phyloP scores from a whole-genome alignment of 2,113 vertebrate genomes.

The Ardeotis arabs region DNA sequence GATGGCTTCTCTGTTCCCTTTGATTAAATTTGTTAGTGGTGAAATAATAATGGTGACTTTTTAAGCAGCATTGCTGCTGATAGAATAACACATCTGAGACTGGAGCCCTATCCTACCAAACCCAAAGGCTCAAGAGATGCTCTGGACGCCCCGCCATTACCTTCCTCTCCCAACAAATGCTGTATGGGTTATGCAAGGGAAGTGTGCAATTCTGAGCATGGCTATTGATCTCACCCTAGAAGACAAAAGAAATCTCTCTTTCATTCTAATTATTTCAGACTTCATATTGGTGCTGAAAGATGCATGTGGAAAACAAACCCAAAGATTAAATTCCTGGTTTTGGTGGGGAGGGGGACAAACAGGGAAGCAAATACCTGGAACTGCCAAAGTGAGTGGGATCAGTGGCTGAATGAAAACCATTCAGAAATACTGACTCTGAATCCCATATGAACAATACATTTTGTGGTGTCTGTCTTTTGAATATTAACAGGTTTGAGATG shows the following conservation, averaged over 20 bases:
- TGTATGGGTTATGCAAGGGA: background rate
- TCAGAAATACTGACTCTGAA: background rate
- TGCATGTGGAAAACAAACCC: background rate
- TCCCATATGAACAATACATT: background rate
- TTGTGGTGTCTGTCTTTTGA: background rate
- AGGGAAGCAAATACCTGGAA: background rate
- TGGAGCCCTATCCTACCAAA: background rate
- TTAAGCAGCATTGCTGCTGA: background rate
- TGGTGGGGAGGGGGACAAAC: background rate
- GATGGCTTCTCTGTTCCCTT: background rate
- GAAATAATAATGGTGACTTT: background rate
- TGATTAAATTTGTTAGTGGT: background rate
- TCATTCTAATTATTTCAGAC: background rate
- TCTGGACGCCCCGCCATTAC: background rate
- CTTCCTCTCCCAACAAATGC: background rate
- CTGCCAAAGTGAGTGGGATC: background rate
- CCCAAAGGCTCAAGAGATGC: background rate
- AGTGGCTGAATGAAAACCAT: background rate
- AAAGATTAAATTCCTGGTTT: background rate
- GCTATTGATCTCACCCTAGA: background rate
- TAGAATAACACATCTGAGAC: background rate
- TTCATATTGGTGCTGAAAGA: background rate
- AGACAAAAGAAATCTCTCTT: background rate
- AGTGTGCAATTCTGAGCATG: background rate
- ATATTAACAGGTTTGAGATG: background rate